These are phyloP conservation scores for Tetragnatha versicolor DNA, from an alignment of 1,140 invertebrate genomes.

Conservation along the genomic window DNA sequence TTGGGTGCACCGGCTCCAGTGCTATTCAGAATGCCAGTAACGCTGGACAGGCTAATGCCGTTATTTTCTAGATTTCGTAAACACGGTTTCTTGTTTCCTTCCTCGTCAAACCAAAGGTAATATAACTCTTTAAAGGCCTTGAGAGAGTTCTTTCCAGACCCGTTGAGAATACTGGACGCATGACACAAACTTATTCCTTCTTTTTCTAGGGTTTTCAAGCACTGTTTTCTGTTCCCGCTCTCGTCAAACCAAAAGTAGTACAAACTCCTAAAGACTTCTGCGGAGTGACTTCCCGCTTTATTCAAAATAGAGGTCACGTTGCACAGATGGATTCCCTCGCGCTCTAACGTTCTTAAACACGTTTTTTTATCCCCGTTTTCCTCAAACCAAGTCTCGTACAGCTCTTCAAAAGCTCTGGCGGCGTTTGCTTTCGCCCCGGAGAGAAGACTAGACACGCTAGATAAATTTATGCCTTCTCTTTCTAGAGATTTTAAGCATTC, in stretches of 20 bases:
- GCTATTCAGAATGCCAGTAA: not conserved
- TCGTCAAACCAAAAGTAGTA: no score
- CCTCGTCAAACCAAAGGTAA: no score
- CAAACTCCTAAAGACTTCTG: not conserved
- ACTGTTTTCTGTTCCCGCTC: no score
- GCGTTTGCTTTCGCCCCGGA: not conserved
- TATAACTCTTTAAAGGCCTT: not conserved
- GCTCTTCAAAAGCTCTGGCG: not conserved
- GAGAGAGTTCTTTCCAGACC: not conserved
- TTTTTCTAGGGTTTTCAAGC: not conserved
- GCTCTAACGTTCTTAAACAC: not conserved
- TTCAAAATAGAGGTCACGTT: not conserved
- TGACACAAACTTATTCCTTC: not conserved
- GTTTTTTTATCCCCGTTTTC: not conserved
- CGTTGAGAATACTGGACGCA: not conserved
- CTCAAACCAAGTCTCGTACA: not conserved
- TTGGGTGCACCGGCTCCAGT: not conserved
- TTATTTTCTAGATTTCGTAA: no score
- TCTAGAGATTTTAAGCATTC: constrained; percentile 7
- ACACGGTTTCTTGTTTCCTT: no score
- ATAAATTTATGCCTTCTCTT: not conserved
- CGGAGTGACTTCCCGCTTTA: not conserved
- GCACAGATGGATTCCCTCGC: not conserved
- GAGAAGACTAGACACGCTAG: not conserved
- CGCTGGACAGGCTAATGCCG: not conserved